Evolutionary conservation across 1,140 invertebrate genomes (phyloP).

Genomic region (Teleopsis dalmanni): DNA sequence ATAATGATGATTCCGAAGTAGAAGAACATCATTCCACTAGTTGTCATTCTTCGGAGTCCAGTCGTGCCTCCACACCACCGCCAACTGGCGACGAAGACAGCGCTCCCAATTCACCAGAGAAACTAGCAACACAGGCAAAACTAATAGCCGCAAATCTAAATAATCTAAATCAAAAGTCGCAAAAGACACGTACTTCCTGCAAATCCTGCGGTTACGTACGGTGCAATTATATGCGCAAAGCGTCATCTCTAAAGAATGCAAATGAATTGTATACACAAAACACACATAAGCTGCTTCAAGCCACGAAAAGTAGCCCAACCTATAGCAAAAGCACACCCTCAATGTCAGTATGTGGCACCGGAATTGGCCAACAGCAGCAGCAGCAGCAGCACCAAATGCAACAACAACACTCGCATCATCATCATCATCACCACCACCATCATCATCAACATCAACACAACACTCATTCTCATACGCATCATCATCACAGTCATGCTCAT

Average conservation of each 20-base stretch:
- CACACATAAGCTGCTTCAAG: constrained; percentile 5
- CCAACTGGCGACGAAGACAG: constrained; percentile 40
- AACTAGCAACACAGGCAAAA: constrained; percentile 26
- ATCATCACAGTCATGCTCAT: constrained; percentile 17
- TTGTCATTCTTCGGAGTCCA: constrained; percentile 25
- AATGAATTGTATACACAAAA: constrained; percentile 22
- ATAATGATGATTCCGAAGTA: constrained; percentile 16
- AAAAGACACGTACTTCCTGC: constrained; percentile 19
- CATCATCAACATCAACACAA: constrained; percentile 15
- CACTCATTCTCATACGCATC: constrained; percentile 12
- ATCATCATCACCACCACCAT: constrained; percentile 13
- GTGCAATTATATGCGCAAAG: constrained; percentile 27
- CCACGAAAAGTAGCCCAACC: background rate
- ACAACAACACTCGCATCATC: constrained; percentile 7
- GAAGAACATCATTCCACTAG: constrained; percentile 17
- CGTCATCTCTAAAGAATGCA: constrained; percentile 29
- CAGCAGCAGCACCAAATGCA: constrained; percentile 18
- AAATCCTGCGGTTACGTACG: constrained; percentile 27
- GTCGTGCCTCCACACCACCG: constrained; percentile 35
- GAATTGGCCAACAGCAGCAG: constrained; percentile 8
- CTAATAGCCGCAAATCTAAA: constrained; percentile 31
- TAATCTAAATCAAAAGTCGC: constrained; percentile 17
- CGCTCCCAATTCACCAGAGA: constrained; percentile 30
- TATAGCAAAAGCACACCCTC: constrained; percentile 32
- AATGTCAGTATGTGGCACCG: constrained; percentile 15